phyloP scores from a whole-genome alignment of 2,797 vertebrate genomes.

The Coluber constrictor region DNA sequence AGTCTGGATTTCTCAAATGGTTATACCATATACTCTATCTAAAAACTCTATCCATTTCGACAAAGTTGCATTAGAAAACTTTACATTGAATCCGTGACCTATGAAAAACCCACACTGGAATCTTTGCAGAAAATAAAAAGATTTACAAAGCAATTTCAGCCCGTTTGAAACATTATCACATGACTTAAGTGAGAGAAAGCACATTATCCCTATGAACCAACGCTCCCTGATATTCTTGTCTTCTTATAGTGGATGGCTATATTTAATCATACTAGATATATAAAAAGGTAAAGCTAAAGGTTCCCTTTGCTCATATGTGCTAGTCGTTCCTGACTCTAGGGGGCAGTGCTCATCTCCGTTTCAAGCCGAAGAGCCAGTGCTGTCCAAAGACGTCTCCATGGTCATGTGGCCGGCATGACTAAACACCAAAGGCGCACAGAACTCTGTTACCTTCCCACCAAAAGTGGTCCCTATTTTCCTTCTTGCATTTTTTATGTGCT shows the following conservation, averaged over 20 bases:
- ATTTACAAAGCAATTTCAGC: not conserved
- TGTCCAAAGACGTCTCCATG: no score
- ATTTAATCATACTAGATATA: not conserved
- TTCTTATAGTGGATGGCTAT: not conserved
- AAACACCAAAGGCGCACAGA: no score
- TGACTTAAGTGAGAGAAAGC: not conserved
- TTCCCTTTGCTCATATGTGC: no score
- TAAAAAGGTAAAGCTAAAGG: not conserved
- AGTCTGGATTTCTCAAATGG: not conserved
- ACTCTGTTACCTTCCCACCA: no score
- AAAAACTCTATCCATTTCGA: not conserved
- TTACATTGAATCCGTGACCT: not conserved
- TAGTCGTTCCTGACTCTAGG: no score
- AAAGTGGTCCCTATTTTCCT: no score
- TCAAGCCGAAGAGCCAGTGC: no score
- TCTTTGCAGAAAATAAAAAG: not conserved
- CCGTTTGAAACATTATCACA: not conserved
- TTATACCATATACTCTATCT: not conserved
- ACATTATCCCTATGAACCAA: not conserved
- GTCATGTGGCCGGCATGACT: no score
- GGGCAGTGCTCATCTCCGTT: no score
- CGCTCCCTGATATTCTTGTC: not conserved
- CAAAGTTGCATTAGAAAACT: not conserved
- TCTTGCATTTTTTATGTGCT: no score
- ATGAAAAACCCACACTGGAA: not conserved